phyloP scores from a whole-genome alignment of 2,113 vertebrate genomes.

The Proteles cristata region DNA sequence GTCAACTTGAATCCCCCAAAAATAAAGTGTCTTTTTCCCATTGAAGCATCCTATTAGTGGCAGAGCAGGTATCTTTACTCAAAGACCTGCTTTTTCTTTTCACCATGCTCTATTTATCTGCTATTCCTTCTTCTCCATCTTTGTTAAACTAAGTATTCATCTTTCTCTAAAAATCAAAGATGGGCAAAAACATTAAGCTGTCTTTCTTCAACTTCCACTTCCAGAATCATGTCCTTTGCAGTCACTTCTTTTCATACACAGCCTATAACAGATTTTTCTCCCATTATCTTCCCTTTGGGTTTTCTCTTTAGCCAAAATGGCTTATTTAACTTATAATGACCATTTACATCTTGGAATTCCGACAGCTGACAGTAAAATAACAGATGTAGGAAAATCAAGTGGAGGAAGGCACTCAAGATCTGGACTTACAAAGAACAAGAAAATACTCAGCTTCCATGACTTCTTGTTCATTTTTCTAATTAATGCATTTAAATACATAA shows the following conservation, averaged over 20 bases:
- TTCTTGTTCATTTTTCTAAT: constrained; percentile 47
- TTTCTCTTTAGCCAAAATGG: not conserved
- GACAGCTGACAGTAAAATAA: not conserved
- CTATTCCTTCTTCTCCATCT: not conserved
- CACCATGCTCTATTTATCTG: not conserved
- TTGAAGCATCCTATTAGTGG: not conserved
- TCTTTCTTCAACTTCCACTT: not conserved
- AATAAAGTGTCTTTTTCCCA: not conserved
- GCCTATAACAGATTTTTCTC: not conserved
- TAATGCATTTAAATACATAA: not conserved
- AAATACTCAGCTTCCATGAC: not conserved
- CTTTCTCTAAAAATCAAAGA: constrained; percentile 24
- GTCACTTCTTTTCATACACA: not conserved
- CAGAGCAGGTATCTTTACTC: not conserved
- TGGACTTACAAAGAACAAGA: not conserved
- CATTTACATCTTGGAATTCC: not conserved
- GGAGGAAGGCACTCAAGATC: not conserved
- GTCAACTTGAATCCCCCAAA: not conserved
- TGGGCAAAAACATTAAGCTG: not conserved
- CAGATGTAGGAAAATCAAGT: constrained; percentile 27
- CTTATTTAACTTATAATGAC: constrained; percentile 52
- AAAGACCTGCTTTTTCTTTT: not conserved
- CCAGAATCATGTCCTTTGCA: not conserved
- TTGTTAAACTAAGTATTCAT: not conserved
- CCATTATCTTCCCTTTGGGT: not conserved